These are phyloP conservation scores for Cyclura pinguis DNA, from an alignment of 2,797 vertebrate species.

Conservation along the genomic window DNA sequence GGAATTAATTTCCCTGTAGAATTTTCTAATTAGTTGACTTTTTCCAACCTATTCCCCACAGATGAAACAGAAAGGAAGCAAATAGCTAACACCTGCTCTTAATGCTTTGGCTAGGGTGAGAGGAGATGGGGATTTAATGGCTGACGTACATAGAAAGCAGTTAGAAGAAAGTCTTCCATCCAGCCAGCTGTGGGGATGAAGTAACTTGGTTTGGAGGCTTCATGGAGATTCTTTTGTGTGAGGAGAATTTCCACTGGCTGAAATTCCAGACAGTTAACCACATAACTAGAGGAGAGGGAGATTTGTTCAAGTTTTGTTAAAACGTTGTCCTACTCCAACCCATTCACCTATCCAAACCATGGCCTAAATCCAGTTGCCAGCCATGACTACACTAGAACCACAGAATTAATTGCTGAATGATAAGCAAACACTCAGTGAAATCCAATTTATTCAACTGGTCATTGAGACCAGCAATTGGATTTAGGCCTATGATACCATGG, in stretches of 20 bases:
- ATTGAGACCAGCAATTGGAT: too few relatives aligned
- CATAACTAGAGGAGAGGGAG: slow-evolving; percentile 62
- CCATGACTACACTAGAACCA: too few relatives aligned
- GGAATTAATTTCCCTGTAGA: slow-evolving; percentile 82
- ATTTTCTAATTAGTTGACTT: slow-evolving; percentile 78
- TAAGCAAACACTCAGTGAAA: too few relatives aligned
- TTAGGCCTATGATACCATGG: neutral
- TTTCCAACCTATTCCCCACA: slow-evolving; percentile 71
- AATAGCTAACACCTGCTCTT: slow-evolving; percentile 84
- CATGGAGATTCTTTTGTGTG: slow-evolving; percentile 73
- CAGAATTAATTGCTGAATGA: too few relatives aligned
- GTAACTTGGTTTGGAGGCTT: slow-evolving; percentile 74
- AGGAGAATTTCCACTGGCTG: slow-evolving; percentile 76
- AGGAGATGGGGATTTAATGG: slow-evolving; percentile 65
- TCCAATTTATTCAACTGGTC: too few relatives aligned
- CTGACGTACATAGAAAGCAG: slow-evolving; percentile 72
- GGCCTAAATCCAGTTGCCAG: too few relatives aligned
- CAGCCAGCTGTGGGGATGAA: slow-evolving; percentile 75
- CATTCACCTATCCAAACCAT: too few relatives aligned
- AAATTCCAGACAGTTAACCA: slow-evolving; percentile 76
- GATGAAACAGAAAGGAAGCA: slow-evolving; percentile 75
- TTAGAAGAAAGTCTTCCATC: slow-evolving; percentile 70
- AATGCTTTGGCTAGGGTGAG: slow-evolving; percentile 69
- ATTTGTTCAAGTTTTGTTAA: slow-evolving; percentile 69
- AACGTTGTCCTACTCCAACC: slow-evolving; percentile 17